phyloP scores from a whole-genome alignment of 1,140 invertebrate genomes.

The Cyclargus thomasi region DNA sequence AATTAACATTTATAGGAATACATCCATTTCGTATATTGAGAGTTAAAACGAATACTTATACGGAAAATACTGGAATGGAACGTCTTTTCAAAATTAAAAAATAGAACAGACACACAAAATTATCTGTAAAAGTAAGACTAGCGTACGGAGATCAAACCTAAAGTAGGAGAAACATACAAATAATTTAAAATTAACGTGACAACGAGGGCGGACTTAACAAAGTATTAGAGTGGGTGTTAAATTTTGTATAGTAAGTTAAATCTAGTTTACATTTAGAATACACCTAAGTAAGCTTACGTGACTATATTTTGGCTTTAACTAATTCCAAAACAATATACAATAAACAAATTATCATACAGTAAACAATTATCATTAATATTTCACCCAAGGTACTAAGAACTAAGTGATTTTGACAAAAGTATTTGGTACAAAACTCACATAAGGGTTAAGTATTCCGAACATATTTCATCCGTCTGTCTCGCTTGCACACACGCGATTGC shows the following conservation, averaged over 20 bases:
- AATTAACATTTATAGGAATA: constrained; percentile 7
- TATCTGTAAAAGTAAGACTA: not conserved
- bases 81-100: not conserved
- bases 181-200: not conserved
- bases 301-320: not conserved
- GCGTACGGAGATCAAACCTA: not conserved
- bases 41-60: not conserved
- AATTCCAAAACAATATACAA: not conserved
- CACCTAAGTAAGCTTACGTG: not conserved
- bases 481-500: not conserved
- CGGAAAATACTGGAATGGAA: not conserved
- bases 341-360: not conserved
- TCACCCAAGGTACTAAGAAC: not conserved
- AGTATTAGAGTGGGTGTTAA: not conserved
- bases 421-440: not conserved
- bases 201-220: not conserved
- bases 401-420: not conserved
- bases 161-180: not conserved
- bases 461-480: not conserved
- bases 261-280: constrained; percentile 1
- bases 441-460: not conserved
- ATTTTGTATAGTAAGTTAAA: not conserved
- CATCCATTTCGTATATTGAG: not conserved
- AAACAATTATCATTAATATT: not conserved
- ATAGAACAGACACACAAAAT: not conserved